A percentile compares a stretch with the other conserved stretches of the same genome.
phyloP scores from a whole-genome alignment of 2,797 vertebrate species.

The Pyrocephalus nanus region DNA sequence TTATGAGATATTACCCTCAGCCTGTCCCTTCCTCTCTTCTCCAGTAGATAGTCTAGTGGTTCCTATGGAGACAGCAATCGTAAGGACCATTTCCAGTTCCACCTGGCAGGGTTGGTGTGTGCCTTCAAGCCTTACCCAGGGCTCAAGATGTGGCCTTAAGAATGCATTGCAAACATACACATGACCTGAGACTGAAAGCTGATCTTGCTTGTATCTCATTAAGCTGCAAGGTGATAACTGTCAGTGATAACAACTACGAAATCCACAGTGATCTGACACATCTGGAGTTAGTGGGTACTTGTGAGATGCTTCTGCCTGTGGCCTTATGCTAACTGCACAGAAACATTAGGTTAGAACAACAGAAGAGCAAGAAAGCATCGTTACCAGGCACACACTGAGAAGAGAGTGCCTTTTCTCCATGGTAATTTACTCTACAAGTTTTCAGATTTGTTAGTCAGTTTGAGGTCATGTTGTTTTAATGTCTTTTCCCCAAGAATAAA shows the following conservation, averaged over 20 bases:
- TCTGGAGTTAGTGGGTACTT: neutral
- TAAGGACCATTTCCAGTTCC: neutral
- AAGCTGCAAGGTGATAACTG: neutral
- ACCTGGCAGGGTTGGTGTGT: neutral
- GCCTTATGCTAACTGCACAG: neutral
- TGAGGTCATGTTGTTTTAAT: neutral
- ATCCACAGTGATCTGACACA: neutral
- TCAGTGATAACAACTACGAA: neutral
- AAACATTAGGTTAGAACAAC: neutral
- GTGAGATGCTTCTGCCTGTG: neutral
- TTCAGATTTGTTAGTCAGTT: neutral
- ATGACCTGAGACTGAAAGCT: neutral
- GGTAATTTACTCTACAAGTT: neutral
- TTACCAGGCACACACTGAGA: neutral
- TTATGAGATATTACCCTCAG: neutral
- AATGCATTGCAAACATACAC: neutral
- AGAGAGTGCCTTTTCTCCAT: neutral
- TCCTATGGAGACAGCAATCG: fast-evolving
- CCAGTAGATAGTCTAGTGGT: neutral
- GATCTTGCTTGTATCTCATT: neutral
- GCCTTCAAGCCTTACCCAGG: neutral
- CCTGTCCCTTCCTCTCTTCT: neutral
- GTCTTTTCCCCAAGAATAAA: conserved; percentile 7
- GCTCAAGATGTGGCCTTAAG: neutral
- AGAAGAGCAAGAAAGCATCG: neutral